Conservation (phyloP, 2,113 vertebrate genomes). For the Malaclemys terrapin region DNA sequence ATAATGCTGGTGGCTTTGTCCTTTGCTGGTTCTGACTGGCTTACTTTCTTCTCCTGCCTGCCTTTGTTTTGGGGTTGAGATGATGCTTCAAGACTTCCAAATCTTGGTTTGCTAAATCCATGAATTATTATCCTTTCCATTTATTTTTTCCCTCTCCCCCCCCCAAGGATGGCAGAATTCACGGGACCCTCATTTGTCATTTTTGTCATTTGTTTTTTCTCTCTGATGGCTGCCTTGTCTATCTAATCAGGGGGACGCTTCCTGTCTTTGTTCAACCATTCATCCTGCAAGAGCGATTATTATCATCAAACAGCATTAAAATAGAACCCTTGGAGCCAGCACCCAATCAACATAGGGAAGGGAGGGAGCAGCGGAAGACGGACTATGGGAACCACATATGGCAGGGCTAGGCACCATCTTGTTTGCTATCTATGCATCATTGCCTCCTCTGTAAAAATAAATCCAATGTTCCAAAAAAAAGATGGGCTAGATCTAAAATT, state of each 20-base stretch:
- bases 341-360: slow-evolving; percentile 58
- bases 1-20: neutral
- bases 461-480: neutral
- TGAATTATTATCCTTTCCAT: slow-evolving; percentile 28
- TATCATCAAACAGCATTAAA: slow-evolving; percentile 83
- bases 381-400: neutral
- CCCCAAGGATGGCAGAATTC: slow-evolving; percentile 64
- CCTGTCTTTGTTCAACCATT: slow-evolving; percentile 82
- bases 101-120: slow-evolving; percentile 17
- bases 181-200: slow-evolving; percentile 72
- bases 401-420: neutral
- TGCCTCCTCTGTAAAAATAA: neutral
- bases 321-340: slow-evolving; percentile 77
- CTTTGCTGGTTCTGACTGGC: neutral
- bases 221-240: slow-evolving; percentile 65
- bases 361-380: slow-evolving; percentile 4
- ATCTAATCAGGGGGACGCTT: slow-evolving; percentile 82
- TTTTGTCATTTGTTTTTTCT: slow-evolving; percentile 77
- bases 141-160: slow-evolving; percentile 32
- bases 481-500: neutral
- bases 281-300: slow-evolving; percentile 76
- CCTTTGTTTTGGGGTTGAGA: slow-evolving; percentile 54
- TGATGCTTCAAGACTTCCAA: slow-evolving; percentile 40
- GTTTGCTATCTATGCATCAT: neutral
- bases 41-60: slow-evolving; percentile 19